A percentile compares a stretch with the other conserved stretches of the same genome.
These are phyloP conservation scores for Erythrocercus mccallii DNA, from an alignment of 2,113 vertebrate species.

Conservation along the genomic window DNA sequence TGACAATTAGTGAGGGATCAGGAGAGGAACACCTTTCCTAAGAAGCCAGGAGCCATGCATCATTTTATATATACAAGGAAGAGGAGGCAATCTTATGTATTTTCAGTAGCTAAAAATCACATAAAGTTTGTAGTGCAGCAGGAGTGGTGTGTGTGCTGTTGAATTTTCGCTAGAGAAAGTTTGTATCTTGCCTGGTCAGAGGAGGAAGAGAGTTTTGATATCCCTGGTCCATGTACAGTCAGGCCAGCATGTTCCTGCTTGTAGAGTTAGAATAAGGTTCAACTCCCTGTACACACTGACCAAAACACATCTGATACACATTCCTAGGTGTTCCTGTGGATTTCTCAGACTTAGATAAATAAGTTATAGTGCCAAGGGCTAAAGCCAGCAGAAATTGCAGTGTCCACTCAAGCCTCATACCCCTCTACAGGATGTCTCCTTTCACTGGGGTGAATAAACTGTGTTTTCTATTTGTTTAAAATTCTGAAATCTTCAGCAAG, in stretches of 20 bases:
- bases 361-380: not conserved
- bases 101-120: not conserved
- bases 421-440: not conserved
- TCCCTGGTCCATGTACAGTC: not conserved
- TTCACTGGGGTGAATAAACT: not conserved
- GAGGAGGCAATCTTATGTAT: not conserved
- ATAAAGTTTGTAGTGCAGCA: not conserved
- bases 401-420: not conserved
- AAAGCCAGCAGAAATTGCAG: not conserved
- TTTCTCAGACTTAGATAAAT: not conserved
- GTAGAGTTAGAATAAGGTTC: not conserved
- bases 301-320: not conserved
- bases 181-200: not conserved
- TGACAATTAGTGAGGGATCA: not conserved
- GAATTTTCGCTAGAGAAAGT: not conserved
- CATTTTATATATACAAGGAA: not conserved
- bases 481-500: not conserved
- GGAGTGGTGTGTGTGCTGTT: fast-evolving
- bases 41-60: not conserved
- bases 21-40: not conserved
- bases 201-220: not conserved
- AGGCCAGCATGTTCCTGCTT: not conserved
- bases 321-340: not conserved
- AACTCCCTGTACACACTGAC: not conserved
- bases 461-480: not conserved